phyloP scores from a whole-genome alignment of 1,140 invertebrate species.

The Trichoplusia ni region DNA sequence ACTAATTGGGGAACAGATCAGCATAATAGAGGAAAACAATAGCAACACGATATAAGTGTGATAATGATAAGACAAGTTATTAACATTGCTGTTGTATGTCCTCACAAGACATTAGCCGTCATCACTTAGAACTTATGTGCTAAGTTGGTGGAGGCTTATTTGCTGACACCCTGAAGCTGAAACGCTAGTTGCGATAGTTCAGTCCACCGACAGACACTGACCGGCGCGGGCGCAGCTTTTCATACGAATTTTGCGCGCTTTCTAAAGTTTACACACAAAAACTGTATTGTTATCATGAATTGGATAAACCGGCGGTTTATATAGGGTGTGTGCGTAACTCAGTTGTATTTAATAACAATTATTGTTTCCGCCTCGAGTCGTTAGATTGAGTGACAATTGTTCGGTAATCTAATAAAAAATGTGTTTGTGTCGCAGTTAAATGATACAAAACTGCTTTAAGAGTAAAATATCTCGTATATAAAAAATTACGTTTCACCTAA shows the following conservation, averaged over 20 bases:
- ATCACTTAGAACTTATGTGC: constrained; percentile 29
- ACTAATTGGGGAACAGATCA: constrained; percentile 7
- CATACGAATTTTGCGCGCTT: neutral
- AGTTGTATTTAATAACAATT: too few species aligned
- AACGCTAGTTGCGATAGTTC: constrained; percentile 28
- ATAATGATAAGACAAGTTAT: constrained; percentile 20
- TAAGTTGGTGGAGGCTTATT: constrained; percentile 33
- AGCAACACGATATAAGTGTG: constrained; percentile 1
- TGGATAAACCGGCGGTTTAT: neutral
- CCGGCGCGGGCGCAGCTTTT: constrained; percentile 34
- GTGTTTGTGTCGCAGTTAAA: too few species aligned
- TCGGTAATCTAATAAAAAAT: too few species aligned
- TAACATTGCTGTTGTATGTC: constrained; percentile 7
- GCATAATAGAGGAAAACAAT: neutral
- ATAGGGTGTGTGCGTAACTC: constrained; percentile 4
- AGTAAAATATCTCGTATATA: too few species aligned
- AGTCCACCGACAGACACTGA: constrained; percentile 38
- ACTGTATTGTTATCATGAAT: neutral
- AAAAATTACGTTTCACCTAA: too few species aligned
- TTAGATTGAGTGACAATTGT: too few species aligned
- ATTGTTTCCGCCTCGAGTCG: too few species aligned
- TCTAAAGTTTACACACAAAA: neutral
- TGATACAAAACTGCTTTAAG: too few species aligned
- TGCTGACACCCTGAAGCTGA: constrained; percentile 17
- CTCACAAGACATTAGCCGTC: constrained; percentile 9